Evolutionary conservation across 2,113 vertebrate genomes (phyloP), one percentile per base, ranked within the genome.

Genomic region (Mixornis gularis): DNA sequence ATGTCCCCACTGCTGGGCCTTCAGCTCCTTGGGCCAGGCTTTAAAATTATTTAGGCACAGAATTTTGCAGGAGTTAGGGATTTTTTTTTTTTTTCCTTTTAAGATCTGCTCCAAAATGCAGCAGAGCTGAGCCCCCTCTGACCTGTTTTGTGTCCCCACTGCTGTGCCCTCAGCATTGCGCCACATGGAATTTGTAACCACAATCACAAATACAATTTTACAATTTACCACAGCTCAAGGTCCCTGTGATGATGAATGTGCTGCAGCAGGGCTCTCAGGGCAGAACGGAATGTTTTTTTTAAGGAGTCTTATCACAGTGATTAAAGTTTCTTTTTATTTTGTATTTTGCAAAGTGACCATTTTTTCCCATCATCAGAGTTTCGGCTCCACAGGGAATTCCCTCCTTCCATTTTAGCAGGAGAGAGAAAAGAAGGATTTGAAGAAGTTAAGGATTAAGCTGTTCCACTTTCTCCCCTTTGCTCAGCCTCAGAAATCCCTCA

Each of bases 291-390:
- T 13, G 34, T 73, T 93, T 93, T 92, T 36, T 36, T 78, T 82
- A 46, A 80, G 89, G 86, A 29, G 74, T 85, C 52, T 97, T 97
- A 96, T 96, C 95, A 32, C 16, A 1, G 58, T 22, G 92, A 92
- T 97, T 95, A 95, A 93, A 94, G 85, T 91, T 93, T 38, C 80
- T 34, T 81, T 87, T n/a, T 82, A 9, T 53, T 93, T 77, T 70
- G 18, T 82, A 2, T 56, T 93, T 81, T 81, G 66, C 85, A 83
- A 88, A 40, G 34, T 5, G 40, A 10, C 66, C 48, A 63, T 38
- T 38, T 87, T 92, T 78, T 63, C 90, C 84, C 89, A 70, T 58
- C 29, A 0, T 20, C 40, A 5, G 7, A 60, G 8, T 82, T 89
- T 56, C 76, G 60, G 78, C 85, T 70, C 59, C 30, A 2, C 74